Conservation (phyloP, 2,797 vertebrate genomes). For the Falco cherrug region DNA sequence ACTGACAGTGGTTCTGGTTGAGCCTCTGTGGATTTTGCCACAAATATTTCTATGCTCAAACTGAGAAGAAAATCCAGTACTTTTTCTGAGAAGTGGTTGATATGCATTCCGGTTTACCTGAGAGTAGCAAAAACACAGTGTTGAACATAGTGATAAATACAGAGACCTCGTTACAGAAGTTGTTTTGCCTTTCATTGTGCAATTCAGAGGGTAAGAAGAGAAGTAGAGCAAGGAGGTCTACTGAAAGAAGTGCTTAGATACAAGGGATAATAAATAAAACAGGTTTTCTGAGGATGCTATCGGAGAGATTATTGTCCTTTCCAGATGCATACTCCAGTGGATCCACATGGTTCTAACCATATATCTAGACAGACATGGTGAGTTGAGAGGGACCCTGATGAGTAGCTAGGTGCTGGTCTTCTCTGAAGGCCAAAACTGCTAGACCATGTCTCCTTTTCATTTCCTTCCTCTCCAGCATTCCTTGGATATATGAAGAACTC, state of each 20-base stretch:
- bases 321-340: background rate
- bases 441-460: background rate
- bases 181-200: background rate
- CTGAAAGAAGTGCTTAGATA: background rate
- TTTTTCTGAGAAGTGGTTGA: background rate
- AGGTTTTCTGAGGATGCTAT: background rate
- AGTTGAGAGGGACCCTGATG: background rate
- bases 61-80: background rate
- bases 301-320: background rate
- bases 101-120: background rate
- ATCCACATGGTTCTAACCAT: rapidly evolving
- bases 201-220: background rate
- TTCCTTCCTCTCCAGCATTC: background rate
- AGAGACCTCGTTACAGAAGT: background rate
- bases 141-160: background rate
- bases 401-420: background rate
- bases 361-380: rapidly evolving
- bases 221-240: background rate
- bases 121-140: background rate
- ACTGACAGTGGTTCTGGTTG: background rate
- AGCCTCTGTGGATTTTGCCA: background rate
- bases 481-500: background rate
- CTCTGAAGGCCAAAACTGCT: background rate
- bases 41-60: background rate
- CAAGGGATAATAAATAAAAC: background rate